phyloP scores from a whole-genome alignment of 2,797 vertebrate species.

The Falco cherrug region DNA sequence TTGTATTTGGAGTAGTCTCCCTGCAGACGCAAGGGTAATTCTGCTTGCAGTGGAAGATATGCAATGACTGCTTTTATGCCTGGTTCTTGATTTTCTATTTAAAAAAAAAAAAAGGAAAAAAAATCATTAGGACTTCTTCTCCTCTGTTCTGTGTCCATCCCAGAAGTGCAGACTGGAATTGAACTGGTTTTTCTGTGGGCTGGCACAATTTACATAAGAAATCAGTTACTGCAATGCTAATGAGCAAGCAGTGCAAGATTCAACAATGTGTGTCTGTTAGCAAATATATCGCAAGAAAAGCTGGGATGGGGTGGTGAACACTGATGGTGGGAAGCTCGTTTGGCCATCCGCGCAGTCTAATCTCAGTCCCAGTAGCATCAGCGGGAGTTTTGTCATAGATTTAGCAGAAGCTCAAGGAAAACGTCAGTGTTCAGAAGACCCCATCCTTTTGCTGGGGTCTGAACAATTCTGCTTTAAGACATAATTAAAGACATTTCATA shows the following conservation, averaged over 20 bases:
- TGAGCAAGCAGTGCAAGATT: neutral
- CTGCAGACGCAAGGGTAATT: neutral
- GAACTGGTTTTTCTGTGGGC: slow-evolving; percentile 56
- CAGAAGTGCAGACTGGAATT: slow-evolving; percentile 12
- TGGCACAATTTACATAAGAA: neutral
- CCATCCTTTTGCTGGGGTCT: neutral
- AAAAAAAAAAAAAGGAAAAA: neutral
- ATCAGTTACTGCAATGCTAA: neutral
- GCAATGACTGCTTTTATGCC: neutral
- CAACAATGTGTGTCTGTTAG: neutral
- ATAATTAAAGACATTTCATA: neutral
- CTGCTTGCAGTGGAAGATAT: neutral
- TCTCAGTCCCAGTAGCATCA: neutral
- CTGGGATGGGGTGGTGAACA: neutral
- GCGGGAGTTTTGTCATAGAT: neutral
- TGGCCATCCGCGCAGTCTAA: neutral
- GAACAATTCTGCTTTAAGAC: neutral
- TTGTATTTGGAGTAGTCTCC: neutral
- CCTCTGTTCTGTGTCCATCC: neutral
- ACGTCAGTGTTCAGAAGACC: neutral
- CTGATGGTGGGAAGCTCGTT: neutral
- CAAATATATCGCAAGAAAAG: neutral
- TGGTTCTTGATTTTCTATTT: neutral
- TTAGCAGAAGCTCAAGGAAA: neutral
- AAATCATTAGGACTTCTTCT: neutral